These are phyloP conservation scores for Neomonachus schauinslandi DNA, from an alignment of 2,113 vertebrate species.

Conservation along the genomic window DNA sequence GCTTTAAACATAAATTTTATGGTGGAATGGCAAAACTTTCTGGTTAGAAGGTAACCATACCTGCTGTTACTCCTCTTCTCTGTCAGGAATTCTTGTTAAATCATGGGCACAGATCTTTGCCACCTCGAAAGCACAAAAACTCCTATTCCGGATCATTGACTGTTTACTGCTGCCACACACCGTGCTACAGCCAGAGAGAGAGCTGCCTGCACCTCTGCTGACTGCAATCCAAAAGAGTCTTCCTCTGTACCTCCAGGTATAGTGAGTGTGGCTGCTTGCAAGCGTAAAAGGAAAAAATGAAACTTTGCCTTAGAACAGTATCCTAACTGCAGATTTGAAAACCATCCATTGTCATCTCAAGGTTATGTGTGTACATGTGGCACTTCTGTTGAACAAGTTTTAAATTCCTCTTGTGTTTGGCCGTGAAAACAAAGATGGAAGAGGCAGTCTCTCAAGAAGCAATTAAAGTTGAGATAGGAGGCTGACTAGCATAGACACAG, in stretches of 20 bases:
- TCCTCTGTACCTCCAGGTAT: slow-evolving; percentile 95
- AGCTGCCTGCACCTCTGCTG: slow-evolving; percentile 86
- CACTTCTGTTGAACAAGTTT: not conserved
- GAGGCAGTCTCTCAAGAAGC: not conserved
- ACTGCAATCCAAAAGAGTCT: slow-evolving; percentile 93
- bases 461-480: not conserved
- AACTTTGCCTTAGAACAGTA: not conserved
- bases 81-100: slow-evolving; percentile 94
- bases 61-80: slow-evolving; percentile 43
- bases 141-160: slow-evolving; percentile 95
- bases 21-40: slow-evolving; percentile 31
- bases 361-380: not conserved
- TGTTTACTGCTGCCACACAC: slow-evolving; percentile 93
- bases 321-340: not conserved
- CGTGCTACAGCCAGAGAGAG: slow-evolving; percentile 95
- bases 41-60: slow-evolving; percentile 15
- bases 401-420: slow-evolving; percentile 31
- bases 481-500: not conserved
- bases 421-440: slow-evolving; percentile 41
- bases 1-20: slow-evolving; percentile 21
- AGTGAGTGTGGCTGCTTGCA: not conserved
- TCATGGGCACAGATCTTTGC: slow-evolving; percentile 96
- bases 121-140: slow-evolving; percentile 94
- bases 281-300: not conserved
- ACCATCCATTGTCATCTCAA: not conserved